Conservation (phyloP, 2,888 invertebrate genomes). For the Hyposoter didymator region DNA sequence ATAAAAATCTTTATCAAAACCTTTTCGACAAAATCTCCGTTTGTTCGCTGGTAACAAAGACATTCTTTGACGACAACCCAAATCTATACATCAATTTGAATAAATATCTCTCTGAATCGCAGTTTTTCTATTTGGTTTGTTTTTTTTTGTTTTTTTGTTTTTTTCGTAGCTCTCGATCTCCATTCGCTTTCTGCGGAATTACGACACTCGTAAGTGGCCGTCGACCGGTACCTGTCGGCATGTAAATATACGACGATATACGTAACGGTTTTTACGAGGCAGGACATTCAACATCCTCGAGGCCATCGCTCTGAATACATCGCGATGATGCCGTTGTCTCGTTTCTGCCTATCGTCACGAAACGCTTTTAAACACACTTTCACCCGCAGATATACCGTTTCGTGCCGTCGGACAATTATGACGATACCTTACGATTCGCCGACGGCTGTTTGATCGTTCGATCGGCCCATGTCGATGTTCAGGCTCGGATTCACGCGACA, state of each 20-base stretch:
- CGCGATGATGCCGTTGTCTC: conserved; percentile 24
- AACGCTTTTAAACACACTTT: conserved; percentile 46
- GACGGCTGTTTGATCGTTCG: conserved; percentile 5
- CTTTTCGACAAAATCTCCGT: neutral
- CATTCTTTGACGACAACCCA: neutral
- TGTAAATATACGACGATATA: conserved; percentile 16
- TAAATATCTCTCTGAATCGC: neutral
- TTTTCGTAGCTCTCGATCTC: conserved; percentile 3
- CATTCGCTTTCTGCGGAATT: conserved; percentile 26
- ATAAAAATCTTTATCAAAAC: neutral
- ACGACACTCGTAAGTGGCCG: conserved; percentile 13
- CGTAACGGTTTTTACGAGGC: conserved; percentile 52
- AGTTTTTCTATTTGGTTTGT: neutral
- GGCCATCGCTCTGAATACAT: conserved; percentile 35
- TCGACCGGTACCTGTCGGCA: neutral
- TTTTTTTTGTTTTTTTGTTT: neutral
- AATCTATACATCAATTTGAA: neutral
- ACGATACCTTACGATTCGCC: conserved; percentile 23
- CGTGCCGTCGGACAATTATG: conserved; percentile 34
- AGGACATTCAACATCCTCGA: conserved; percentile 41
- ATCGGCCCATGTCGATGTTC: neutral
- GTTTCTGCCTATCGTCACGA: conserved; percentile 26
- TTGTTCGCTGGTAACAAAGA: neutral
- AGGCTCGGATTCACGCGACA: neutral
- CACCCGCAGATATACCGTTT: conserved; percentile 45